Conservation (phyloP, 2,888 invertebrate species). For the Elmis aenea region DNA sequence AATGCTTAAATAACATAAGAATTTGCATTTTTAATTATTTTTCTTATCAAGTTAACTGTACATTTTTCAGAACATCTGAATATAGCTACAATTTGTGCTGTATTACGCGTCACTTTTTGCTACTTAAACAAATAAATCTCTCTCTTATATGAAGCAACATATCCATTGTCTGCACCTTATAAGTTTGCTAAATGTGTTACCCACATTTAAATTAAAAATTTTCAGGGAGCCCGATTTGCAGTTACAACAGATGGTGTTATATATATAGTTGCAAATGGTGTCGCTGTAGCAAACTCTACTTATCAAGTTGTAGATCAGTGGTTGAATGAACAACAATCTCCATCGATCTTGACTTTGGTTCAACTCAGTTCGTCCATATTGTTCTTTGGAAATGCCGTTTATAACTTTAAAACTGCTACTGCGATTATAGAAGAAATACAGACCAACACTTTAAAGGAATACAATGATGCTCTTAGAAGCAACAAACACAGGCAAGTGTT, state of each 20-base stretch:
- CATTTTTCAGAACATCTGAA: too few species aligned
- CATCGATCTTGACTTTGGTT: constrained; percentile 23
- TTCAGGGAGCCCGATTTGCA: constrained; percentile 16
- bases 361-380: constrained; percentile 29
- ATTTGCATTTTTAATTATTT: too few species aligned
- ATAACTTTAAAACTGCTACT: constrained; percentile 22
- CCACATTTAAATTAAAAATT: too few species aligned
- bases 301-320: constrained; percentile 21
- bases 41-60: too few species aligned
- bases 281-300: constrained; percentile 21
- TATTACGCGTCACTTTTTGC: too few species aligned
- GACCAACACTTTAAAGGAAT: constrained; percentile 50
- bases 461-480: constrained; percentile 50
- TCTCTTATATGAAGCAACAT: too few species aligned
- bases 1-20: too few species aligned
- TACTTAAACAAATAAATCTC: too few species aligned
- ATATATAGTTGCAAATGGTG: constrained; percentile 22
- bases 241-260: constrained; percentile 20
- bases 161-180: too few species aligned
- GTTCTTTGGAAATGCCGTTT: constrained; percentile 31
- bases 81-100: too few species aligned
- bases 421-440: constrained; percentile 49
- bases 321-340: constrained; percentile 18
- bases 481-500: constrained; percentile 47
- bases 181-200: too few species aligned